Conservation (phyloP, 2,113 vertebrate species). For the Nipponia nippon region DNA sequence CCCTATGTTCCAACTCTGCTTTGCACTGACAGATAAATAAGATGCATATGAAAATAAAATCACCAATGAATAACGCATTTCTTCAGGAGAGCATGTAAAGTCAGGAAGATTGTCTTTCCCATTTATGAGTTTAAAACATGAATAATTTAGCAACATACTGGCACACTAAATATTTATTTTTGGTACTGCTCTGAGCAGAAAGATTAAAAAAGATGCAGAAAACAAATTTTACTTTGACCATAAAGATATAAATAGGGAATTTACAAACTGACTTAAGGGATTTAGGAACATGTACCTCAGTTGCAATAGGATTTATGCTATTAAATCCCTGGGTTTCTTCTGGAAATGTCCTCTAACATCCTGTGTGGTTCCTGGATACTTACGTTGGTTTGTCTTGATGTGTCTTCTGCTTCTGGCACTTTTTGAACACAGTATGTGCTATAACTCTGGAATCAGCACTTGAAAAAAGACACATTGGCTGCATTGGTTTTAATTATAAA, state of each 20-base stretch:
- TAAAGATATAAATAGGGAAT: slow-evolving; percentile 5
- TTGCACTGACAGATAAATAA: slow-evolving; percentile 27
- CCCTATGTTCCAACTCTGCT: background rate
- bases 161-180: slow-evolving; percentile 64
- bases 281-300: background rate
- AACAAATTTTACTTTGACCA: slow-evolving; percentile 41
- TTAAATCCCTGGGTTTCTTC: background rate
- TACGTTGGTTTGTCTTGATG: background rate
- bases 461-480: background rate
- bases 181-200: slow-evolving; percentile 39
- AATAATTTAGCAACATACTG: slow-evolving; percentile 68
- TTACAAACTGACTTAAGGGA: background rate
- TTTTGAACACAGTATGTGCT: background rate
- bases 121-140: slow-evolving; percentile 58
- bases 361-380: background rate
- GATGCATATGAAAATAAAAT: slow-evolving; percentile 25
- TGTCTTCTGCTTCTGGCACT: background rate
- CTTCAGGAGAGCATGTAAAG: slow-evolving; percentile 42
- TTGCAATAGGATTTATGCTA: background rate
- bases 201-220: slow-evolving; percentile 6
- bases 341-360: background rate
- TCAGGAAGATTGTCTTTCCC: slow-evolving; percentile 54
- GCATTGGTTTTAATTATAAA: slow-evolving; percentile 1
- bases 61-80: slow-evolving; percentile 21
- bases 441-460: background rate